Evolutionary conservation across 2,797 vertebrate species (phyloP).

Genomic region (Microchirus variegatus): DNA sequence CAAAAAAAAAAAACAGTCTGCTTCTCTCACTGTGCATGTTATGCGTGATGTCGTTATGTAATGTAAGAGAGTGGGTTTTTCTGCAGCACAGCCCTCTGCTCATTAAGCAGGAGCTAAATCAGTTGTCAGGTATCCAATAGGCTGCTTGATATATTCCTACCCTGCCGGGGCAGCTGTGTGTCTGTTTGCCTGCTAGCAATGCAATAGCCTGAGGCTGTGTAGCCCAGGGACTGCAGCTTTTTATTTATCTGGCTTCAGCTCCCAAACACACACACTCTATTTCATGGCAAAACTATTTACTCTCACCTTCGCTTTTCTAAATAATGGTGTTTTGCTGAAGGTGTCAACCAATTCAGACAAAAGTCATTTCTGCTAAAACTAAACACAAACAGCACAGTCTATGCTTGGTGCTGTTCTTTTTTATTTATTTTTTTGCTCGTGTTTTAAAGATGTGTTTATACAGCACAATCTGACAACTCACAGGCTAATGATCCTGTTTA

Average conservation of each 20-base stretch:
- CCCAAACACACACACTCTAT: conserved; percentile 33
- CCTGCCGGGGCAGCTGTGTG: conserved; percentile 62
- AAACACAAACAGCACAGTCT: not conserved
- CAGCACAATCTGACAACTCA: not conserved
- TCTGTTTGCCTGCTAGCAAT: conserved; percentile 72
- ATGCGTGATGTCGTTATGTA: conserved; percentile 62
- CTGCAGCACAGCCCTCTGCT: conserved; percentile 50
- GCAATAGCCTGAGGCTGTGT: conserved; percentile 63
- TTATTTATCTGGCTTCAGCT: conserved; percentile 62
- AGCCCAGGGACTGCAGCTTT: conserved; percentile 60
- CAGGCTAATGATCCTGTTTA: not conserved
- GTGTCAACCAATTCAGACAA: conserved; percentile 4
- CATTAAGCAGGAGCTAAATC: conserved; percentile 69
- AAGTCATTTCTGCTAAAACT: not conserved
- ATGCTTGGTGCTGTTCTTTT: not conserved
- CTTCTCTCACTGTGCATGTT: conserved; percentile 16
- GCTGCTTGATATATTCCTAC: conserved; percentile 55
- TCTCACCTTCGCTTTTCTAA: conserved; percentile 30
- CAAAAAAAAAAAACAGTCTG: conserved; percentile 21
- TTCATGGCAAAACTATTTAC: conserved; percentile 37
- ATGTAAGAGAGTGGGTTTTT: conserved; percentile 50
- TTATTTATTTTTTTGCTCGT: no score
- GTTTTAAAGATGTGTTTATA: not conserved
- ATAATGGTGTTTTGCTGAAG: conserved; percentile 30
- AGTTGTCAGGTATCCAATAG: conserved; percentile 72